Evolutionary conservation across 30 jellyfish, hydroid and myxozoan genomes (phyloP).

Genomic region (Rhopilema esculentum): DNA sequence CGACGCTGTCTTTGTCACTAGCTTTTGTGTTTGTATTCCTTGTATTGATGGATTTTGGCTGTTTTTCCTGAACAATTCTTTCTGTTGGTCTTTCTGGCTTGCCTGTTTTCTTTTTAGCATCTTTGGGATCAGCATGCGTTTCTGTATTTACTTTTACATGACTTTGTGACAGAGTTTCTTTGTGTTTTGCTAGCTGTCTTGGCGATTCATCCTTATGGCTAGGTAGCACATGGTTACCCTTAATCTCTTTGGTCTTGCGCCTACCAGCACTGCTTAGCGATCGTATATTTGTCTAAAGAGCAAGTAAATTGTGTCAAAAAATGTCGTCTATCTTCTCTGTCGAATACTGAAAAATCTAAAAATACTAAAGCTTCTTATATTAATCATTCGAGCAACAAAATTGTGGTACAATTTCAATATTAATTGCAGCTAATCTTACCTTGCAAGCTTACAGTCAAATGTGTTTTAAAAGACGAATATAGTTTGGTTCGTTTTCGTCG

Average conservation of each 20-base stretch:
- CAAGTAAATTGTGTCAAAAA: not conserved
- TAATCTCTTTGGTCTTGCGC: conserved; percentile 72
- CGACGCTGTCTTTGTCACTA: not conserved
- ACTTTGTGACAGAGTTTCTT: conserved; percentile 19
- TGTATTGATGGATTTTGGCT: not conserved
- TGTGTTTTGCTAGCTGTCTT: conserved; percentile 26
- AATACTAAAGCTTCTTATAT: too few relatives aligned
- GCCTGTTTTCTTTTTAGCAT: conserved; percentile 1
- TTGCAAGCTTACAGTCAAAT: too few relatives aligned
- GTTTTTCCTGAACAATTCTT: not conserved
- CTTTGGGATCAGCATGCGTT: conserved; percentile 5
- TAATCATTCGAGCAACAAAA: too few relatives aligned
- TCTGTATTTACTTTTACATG: not conserved
- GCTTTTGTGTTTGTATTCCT: not conserved
- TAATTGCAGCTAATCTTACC: too few relatives aligned
- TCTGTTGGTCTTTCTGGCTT: not conserved
- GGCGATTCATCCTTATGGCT: conserved; percentile 67
- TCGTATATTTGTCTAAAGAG: conserved; percentile 50
- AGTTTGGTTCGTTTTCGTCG: too few relatives aligned
- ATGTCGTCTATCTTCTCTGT: not conserved
- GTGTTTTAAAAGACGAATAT: too few relatives aligned
- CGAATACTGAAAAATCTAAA: not conserved
- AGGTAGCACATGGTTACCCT: conserved; percentile 55
- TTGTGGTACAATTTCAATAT: too few relatives aligned
- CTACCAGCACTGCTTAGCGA: conserved; percentile 85